Evolutionary conservation across 2,888 invertebrate genomes (phyloP).

Genomic region (Quadroppia sp.): DNA sequence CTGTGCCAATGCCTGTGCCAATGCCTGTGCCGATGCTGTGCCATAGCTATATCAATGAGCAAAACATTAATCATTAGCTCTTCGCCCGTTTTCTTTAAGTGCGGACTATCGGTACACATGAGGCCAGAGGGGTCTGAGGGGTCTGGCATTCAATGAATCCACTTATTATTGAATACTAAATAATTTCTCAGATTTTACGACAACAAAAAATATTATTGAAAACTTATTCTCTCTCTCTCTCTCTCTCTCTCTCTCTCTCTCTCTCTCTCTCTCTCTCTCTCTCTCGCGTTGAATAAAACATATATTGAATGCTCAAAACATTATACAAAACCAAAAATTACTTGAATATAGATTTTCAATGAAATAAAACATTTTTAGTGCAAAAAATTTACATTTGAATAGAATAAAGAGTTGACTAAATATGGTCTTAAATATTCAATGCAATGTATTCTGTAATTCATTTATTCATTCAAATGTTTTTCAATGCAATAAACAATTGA

Average conservation of each 20-base stretch:
- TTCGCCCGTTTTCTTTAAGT: background rate
- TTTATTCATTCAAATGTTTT: background rate
- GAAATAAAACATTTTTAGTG: background rate
- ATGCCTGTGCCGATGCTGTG: background rate
- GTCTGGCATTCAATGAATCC: background rate
- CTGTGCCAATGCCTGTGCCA: background rate
- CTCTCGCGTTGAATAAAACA: constrained; percentile 11
- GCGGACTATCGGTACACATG: background rate
- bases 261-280: too few relatives aligned
- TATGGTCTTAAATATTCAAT: too few relatives aligned
- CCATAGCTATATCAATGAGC: background rate
- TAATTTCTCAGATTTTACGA: background rate
- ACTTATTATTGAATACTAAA: background rate
- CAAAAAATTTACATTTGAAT: background rate
- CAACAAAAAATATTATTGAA: background rate
- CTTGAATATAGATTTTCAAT: constrained; percentile 54
- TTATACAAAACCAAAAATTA: constrained; percentile 52
- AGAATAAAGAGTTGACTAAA: background rate
- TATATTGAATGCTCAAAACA: constrained; percentile 6
- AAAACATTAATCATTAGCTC: constrained; percentile 9
- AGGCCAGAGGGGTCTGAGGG: background rate
- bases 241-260: too few relatives aligned
- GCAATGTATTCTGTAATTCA: background rate
- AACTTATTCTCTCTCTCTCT: too few relatives aligned
- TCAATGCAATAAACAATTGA: background rate